A percentile compares a stretch with the other conserved stretches of the same genome.
These are phyloP conservation scores for Archips crataeganus DNA, from an alignment of 2,888 invertebrate genomes.

Conservation along the genomic window DNA sequence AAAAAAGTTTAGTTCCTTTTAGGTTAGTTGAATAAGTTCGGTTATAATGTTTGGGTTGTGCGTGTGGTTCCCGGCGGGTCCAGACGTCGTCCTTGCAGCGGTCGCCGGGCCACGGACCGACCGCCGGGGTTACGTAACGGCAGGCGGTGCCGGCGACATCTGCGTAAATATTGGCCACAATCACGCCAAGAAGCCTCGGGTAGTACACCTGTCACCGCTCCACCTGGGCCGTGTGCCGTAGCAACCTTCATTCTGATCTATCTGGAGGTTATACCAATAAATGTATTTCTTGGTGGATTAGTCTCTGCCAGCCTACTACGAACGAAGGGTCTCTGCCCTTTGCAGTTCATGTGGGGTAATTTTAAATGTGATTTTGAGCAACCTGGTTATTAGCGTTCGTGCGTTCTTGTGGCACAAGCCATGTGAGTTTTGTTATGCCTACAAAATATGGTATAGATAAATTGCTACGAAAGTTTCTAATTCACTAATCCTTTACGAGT, in stretches of 20 bases:
- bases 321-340: too few relatives aligned
- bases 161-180: conserved; percentile 81
- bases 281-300: background rate
- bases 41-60: conserved; percentile 21
- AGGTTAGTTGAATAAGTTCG: conserved; percentile 3
- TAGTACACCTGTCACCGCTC: conserved; percentile 21
- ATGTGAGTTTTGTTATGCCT: too few relatives aligned
- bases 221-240: background rate
- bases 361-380: too few relatives aligned
- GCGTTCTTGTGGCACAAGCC: too few relatives aligned
- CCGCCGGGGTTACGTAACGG: conserved; percentile 71
- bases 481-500: too few relatives aligned
- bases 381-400: too few relatives aligned
- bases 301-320: background rate
- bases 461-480: too few relatives aligned
- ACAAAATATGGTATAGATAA: too few relatives aligned
- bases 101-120: conserved; percentile 55
- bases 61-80: conserved; percentile 57
- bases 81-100: conserved; percentile 59
- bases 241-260: background rate
- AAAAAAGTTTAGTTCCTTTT: conserved; percentile 4
- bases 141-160: conserved; percentile 60
- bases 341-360: too few relatives aligned
- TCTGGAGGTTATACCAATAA: background rate
- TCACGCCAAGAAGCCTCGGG: conserved; percentile 62